phyloP scores from a whole-genome alignment of 2,888 invertebrate species.

The Caradrina clavipalpis region DNA sequence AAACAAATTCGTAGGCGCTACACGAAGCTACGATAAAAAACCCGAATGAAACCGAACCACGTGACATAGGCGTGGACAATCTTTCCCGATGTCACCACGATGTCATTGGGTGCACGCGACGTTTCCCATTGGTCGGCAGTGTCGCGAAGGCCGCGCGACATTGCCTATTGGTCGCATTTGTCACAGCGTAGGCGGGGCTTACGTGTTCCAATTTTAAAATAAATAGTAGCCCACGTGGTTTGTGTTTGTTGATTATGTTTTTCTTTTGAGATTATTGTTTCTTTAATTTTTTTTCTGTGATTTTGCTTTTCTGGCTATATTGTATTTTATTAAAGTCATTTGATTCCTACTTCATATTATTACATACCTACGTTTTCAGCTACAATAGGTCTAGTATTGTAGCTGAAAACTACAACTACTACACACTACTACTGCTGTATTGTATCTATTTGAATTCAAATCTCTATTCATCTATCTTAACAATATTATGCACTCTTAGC shows the following conservation, averaged over 20 bases:
- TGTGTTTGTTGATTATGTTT: conserved; percentile 21
- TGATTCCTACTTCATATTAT: too few species aligned
- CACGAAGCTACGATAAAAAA: conserved; percentile 32
- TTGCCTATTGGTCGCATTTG: conserved; percentile 84
- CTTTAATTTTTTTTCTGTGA: neutral
- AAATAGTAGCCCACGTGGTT: conserved; percentile 59
- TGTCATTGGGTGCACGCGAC: conserved; percentile 87
- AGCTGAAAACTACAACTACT: too few species aligned
- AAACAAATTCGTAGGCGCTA: conserved; percentile 1
- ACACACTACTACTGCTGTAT: too few species aligned
- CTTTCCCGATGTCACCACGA: conserved; percentile 84
- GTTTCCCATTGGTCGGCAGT: conserved; percentile 80
- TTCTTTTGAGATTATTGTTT: conserved; percentile 7
- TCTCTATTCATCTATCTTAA: too few species aligned
- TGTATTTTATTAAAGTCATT: too few species aligned
- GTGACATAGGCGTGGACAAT: conserved; percentile 83
- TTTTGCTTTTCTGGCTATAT: neutral
- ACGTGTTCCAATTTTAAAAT: conserved; percentile 78
- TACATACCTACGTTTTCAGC: too few species aligned
- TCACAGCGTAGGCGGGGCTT: conserved; percentile 82
- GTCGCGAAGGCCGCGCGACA: conserved; percentile 88
- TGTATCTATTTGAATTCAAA: too few species aligned
- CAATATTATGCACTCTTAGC: too few species aligned
- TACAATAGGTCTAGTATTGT: too few species aligned
- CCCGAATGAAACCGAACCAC: conserved; percentile 69